Base-by-base conservation (phyloP, 2,797 vertebrate genomes). In the Tachyglossus aculeatus region DNA sequence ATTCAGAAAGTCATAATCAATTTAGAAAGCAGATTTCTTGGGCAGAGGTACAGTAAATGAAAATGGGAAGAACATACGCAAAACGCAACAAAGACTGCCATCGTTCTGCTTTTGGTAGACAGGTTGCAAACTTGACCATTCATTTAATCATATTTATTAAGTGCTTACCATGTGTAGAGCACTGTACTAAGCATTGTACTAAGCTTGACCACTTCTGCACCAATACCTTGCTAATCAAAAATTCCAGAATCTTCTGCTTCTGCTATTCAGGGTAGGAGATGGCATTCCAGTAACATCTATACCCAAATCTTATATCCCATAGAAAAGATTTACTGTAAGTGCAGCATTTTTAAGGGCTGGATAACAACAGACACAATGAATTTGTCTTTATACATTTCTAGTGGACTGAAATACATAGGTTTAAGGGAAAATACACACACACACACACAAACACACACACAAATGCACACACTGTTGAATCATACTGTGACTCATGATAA, bases 11-110 rank as follows among this genome's bases (percentile, higher is more conserved):
- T 40, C 38, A 66, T 22, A 71, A 19, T 24, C 10, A 18, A 75
- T 27, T 52, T 43, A 56, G 60, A 73, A 61, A 71, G 45, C 57
- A 22, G 72, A 75, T 83, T 77, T 60, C 67, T 47, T 57, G 43
- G 63, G 60, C 38, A 37, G 53, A 87, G 80, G 45, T 13, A 29
- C 2, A 6, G 61, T 38, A 50, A 70, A 64, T 14, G 9, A 47
- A 62, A 79, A n/a, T 7, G 27, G 10, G 43, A 63, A 62, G 53
- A 79, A 50, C 9, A 45, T 0, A 16, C 25, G 38, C 13, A 64
- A 48, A 77, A 34, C 1, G n/a, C 38, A 16, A 47, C 64, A 61
- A 55, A 52, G 22, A 34, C 33, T 10, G 37, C 5, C 5, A 11
- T 12, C 7, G 12, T 18, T 62, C 50, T 11, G 7, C 16, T 37